Percentiles rank a stretch among this genome's conserved stretches.
phyloP scores from a whole-genome alignment of 64 coral and sea anemone species.

The Astreopora myriophthalma region DNA sequence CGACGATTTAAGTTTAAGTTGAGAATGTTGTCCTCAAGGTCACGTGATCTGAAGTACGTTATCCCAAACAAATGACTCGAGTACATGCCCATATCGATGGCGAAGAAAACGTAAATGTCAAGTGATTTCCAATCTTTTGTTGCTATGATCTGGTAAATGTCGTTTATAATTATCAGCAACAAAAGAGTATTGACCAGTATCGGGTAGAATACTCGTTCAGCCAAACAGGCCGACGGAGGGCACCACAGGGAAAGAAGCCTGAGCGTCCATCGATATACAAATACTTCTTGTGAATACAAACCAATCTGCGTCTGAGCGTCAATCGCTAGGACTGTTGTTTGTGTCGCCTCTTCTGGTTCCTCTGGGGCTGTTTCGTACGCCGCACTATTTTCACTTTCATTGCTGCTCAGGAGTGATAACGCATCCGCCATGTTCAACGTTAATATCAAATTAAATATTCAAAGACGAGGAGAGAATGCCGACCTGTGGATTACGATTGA shows the following conservation, averaged over 20 bases:
- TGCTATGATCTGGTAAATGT: constrained; percentile 5
- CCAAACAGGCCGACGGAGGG: constrained; percentile 23
- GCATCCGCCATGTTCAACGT: no score
- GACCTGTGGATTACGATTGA: no score
- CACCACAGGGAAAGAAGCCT: constrained; percentile 78
- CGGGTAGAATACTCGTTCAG: constrained; percentile 61
- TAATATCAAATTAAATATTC: no score
- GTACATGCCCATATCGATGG: constrained; percentile 76
- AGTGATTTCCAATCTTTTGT: constrained; percentile 57
- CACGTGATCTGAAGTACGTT: constrained; percentile 73
- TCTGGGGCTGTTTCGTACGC: background rate
- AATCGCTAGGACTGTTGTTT: background rate
- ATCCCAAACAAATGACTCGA: constrained; percentile 72
- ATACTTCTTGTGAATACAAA: constrained; percentile 42
- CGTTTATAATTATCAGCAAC: constrained; percentile 23
- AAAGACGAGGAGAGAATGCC: no score
- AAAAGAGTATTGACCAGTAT: constrained; percentile 55
- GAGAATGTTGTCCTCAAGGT: constrained; percentile 68
- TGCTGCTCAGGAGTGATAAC: background rate
- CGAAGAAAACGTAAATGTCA: constrained; percentile 63
- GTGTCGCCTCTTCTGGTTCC: background rate
- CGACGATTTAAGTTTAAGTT: background rate
- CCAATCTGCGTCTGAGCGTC: background rate
- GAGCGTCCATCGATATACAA: constrained; percentile 46
- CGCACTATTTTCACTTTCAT: background rate